phyloP scores from a whole-genome alignment of 2,888 invertebrate species.

The Pristionchus maxplancki region DNA sequence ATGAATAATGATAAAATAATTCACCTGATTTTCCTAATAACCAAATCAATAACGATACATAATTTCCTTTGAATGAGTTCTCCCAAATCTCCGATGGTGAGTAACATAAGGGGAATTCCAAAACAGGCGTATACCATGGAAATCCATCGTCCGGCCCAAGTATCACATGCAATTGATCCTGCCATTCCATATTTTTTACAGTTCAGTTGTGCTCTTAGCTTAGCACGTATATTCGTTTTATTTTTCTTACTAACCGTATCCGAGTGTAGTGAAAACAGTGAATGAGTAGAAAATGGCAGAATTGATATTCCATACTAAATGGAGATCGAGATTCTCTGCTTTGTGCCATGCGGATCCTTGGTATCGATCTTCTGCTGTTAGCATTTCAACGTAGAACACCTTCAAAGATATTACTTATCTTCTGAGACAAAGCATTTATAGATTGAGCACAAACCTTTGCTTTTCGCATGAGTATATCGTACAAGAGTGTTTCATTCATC shows the following conservation, averaged over 20 bases:
- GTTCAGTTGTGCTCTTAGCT: too few species aligned
- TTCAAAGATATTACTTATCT: slow-evolving; percentile 28
- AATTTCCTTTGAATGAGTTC: slow-evolving; percentile 64
- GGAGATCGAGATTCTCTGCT: slow-evolving; percentile 68
- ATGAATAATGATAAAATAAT: not conserved
- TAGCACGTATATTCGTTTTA: too few species aligned
- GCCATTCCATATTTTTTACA: not conserved
- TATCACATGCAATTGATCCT: slow-evolving; percentile 67
- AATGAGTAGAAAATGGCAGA: slow-evolving; percentile 69
- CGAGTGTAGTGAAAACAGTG: slow-evolving; percentile 71
- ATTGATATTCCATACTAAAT: slow-evolving; percentile 65
- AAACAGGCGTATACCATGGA: slow-evolving; percentile 67
- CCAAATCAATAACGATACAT: not conserved
- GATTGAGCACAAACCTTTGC: slow-evolving; percentile 23
- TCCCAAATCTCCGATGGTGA: slow-evolving; percentile 68
- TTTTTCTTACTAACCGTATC: slow-evolving; percentile 60
- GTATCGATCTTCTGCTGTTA: slow-evolving; percentile 66
- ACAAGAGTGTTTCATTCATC: slow-evolving; percentile 12
- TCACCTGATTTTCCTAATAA: slow-evolving; percentile 17
- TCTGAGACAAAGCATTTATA: too few species aligned
- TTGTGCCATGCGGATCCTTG: slow-evolving; percentile 69
- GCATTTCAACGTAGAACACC: slow-evolving; percentile 67
- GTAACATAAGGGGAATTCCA: slow-evolving; percentile 67
- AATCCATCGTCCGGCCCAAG: slow-evolving; percentile 61
- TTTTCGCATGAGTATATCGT: slow-evolving; percentile 10